Conservation (phyloP, 1,140 invertebrate species). For the Danaus plexippus region DNA sequence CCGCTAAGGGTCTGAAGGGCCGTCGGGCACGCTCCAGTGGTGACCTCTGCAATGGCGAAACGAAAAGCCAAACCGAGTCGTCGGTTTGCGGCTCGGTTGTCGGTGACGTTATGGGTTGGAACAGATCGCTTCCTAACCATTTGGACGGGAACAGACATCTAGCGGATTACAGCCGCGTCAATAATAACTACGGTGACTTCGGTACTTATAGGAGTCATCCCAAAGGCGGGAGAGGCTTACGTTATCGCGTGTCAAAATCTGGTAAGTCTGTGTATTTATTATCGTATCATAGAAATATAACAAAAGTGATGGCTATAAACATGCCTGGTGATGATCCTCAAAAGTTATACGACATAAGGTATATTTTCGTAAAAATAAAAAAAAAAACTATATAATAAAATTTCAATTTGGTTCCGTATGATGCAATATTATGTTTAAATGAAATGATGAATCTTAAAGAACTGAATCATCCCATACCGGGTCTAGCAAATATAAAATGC, state of each 20-base stretch:
- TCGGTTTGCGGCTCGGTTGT: conserved; percentile 66
- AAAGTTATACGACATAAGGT: too few species aligned
- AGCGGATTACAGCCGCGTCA: conserved; percentile 73
- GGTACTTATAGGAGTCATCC: conserved; percentile 72
- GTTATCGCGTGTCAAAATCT: conserved; percentile 67
- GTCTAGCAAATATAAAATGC: too few species aligned
- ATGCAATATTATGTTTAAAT: too few species aligned
- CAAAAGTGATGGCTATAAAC: too few species aligned
- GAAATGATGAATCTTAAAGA: too few species aligned
- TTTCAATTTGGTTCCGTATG: too few species aligned
- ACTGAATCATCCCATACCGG: too few species aligned
- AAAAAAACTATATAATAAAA: too few species aligned
- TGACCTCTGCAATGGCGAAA: conserved; percentile 79
- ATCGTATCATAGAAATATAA: conserved; percentile 9
- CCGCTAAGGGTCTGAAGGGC: conserved; percentile 76
- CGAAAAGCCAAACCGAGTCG: conserved; percentile 80
- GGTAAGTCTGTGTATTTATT: conserved; percentile 39
- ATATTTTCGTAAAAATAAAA: too few species aligned
- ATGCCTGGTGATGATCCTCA: too few species aligned
- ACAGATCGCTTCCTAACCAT: conserved; percentile 79
- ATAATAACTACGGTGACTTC: conserved; percentile 76
- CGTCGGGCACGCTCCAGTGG: conserved; percentile 80
- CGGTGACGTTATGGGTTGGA: conserved; percentile 65
- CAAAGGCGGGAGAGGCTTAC: conserved; percentile 69
- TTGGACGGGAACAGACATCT: conserved; percentile 76